Evolutionary conservation across 2,888 invertebrate genomes (phyloP), one percentile per base, ranked within the genome.

Genomic region (Mystacides longicornis): DNA sequence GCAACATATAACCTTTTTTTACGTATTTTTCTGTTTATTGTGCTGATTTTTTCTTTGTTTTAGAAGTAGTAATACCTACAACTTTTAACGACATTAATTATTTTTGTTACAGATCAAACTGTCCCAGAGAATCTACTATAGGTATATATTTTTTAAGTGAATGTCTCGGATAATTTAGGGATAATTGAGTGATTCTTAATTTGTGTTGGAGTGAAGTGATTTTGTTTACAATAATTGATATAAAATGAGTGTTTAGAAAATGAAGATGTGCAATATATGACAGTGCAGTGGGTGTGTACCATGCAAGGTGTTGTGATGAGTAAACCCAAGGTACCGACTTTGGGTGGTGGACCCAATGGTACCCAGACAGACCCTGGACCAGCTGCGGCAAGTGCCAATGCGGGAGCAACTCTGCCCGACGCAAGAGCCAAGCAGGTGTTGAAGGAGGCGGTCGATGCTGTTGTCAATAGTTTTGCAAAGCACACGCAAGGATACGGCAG

Each of bases 401-500:
- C 57, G 16, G 70, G 69, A 57, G 69, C 68, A 23, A 70, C 69
- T 56, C 67, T 77, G 62, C 77, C 78, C 22, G 79, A 80, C 67
- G 78, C 77, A 37, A 69, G 77, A 55, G 79, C 79, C 58, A 79
- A 79, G 63, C 78, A 79, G 68, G 77, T 78, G 51, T 72, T 85
- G 51, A 81, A 82, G 65, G 85, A 85, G 67, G 85, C 85, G n/a
- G 85, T 85, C 19, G 85, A 86, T 68, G 83, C 84, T 16, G 85
- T 86, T 49, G 85, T 85, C 62, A 83, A 84, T 69, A 85, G 84
- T 69, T 86, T 85, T 70, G 84, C 85, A 23, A 86, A 85, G 66
- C 84, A 85, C 65, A 82, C 82, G 33, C 83, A 84, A 68, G 83
- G 83, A 59, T 83, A 83, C 67, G 84, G 84, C 59, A 71, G 84